Percentiles rank a stretch among this genome's conserved stretches.
These are phyloP conservation scores for Xenopus tropicalis DNA, from an alignment of 2,113 vertebrate genomes.

Conservation along the genomic window UCB_Xtro_10.0 CM004445.2:114034001-114034500, in stretches of 20 bases:
- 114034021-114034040: constrained; percentile 40
- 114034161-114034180: constrained; percentile 43
- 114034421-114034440: too few species aligned
- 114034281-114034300: constrained; percentile 19
- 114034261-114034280: constrained; percentile 21
- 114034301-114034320: constrained; percentile 5
- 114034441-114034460: too few species aligned
- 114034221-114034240: constrained; percentile 42
- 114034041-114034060: constrained; percentile 58
- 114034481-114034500: too few species aligned
- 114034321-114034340: neutral
- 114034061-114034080: constrained; percentile 54
- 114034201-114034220: constrained; percentile 38
- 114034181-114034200: constrained; percentile 43
- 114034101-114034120: constrained; percentile 54
- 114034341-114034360: neutral
- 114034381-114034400: too few species aligned
- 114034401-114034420: too few species aligned
- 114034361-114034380: neutral
- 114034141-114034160: constrained; percentile 41
- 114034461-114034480: too few species aligned
- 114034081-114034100: constrained; percentile 62
- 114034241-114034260: constrained; percentile 41
- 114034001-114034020: constrained; percentile 44
- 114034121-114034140: constrained; percentile 50